Percentiles rank a stretch among this genome's conserved stretches.
Evolutionary conservation across 1,140 invertebrate genomes (phyloP).

Genomic region (Sinonovacula constricta): DNA sequence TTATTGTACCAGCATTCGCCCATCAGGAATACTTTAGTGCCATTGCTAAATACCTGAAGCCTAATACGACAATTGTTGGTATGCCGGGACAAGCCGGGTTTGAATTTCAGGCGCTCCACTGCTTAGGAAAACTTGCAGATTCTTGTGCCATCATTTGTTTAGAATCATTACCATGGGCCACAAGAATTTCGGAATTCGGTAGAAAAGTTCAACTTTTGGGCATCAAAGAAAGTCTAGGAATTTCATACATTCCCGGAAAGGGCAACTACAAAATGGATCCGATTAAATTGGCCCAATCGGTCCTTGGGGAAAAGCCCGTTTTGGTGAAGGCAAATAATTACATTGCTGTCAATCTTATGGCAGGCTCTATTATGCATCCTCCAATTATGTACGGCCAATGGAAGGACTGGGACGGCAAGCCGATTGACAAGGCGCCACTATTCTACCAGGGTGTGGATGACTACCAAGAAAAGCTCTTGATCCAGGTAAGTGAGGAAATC

Average conservation of each 20-base stretch:
- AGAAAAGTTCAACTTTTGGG: constrained; percentile 58
- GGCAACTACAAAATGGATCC: constrained; percentile 48
- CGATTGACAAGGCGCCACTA: constrained; percentile 50
- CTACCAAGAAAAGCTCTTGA: constrained; percentile 49
- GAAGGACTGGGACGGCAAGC: constrained; percentile 62
- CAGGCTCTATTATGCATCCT: constrained; percentile 63
- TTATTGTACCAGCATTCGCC: constrained; percentile 63
- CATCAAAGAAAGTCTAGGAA: constrained; percentile 56
- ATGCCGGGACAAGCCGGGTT: constrained; percentile 69
- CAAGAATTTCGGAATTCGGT: constrained; percentile 62
- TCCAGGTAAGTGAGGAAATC: constrained; percentile 60
- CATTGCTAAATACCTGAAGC: constrained; percentile 59
- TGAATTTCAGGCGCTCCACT: constrained; percentile 63
- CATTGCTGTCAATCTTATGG: constrained; percentile 59
- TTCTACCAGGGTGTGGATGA: constrained; percentile 70
- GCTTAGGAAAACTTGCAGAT: constrained; percentile 51
- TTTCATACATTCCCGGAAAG: constrained; percentile 47
- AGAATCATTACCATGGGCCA: constrained; percentile 66
- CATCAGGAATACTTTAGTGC: constrained; percentile 67
- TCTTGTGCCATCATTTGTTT: constrained; percentile 57
- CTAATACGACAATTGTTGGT: constrained; percentile 63
- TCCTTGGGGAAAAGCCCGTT: constrained; percentile 58
- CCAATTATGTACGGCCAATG: constrained; percentile 66
- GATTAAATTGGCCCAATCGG: constrained; percentile 50
- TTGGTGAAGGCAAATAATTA: constrained; percentile 54